These are phyloP conservation scores for Pyrocoelia pectoralis DNA, from an alignment of 2,888 invertebrate species.

Conservation along the genomic window DNA sequence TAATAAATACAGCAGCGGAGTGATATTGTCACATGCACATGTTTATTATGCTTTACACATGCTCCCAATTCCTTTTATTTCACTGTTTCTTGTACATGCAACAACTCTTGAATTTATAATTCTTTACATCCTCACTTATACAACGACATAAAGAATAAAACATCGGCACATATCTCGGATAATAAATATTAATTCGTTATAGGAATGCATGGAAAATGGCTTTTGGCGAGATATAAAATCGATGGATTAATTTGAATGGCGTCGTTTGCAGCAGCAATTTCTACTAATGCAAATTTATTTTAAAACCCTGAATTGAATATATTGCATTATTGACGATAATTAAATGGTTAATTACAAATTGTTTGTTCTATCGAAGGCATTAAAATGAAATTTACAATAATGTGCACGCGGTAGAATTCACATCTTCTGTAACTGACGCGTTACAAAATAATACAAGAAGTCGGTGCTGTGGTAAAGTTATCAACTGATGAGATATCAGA, in stretches of 20 bases:
- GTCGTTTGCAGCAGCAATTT: conserved; percentile 9
- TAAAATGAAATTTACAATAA: too few relatives aligned
- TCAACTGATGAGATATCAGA: conserved; percentile 36
- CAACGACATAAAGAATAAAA: conserved; percentile 8
- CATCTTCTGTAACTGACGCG: too few relatives aligned
- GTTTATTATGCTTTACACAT: conserved; percentile 40
- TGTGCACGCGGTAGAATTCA: too few relatives aligned
- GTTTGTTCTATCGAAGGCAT: too few relatives aligned
- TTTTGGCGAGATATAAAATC: background rate
- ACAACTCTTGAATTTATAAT: conserved; percentile 30
- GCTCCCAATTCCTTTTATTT: conserved; percentile 25
- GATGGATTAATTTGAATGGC: conserved; percentile 6
- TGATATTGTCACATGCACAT: conserved; percentile 29
- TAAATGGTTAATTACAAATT: background rate
- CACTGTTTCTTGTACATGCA: conserved; percentile 15
- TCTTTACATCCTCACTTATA: conserved; percentile 19
- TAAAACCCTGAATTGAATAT: background rate
- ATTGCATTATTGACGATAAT: background rate
- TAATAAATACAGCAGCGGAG: conserved; percentile 39
- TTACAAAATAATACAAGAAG: background rate
- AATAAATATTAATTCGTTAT: conserved; percentile 5
- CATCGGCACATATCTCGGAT: conserved; percentile 6
- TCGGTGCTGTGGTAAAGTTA: conserved; percentile 27
- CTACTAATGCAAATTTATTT: conserved; percentile 15
- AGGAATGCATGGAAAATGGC: background rate